phyloP scores from a whole-genome alignment of 1,140 invertebrate genomes.

The Scaptomyza graminum region DNA sequence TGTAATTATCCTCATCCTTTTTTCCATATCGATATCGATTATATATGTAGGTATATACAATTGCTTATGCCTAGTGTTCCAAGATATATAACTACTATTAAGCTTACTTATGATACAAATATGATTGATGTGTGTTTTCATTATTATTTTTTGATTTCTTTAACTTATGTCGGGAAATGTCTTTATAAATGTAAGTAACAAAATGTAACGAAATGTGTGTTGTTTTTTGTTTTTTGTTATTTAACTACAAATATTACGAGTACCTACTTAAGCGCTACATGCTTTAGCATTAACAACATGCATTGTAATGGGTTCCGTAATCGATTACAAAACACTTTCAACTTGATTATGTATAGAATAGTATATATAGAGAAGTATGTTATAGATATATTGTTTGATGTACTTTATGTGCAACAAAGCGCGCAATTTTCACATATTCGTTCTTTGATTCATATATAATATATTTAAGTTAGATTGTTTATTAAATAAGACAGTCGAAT shows the following conservation, averaged over 20 bases:
- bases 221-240: too few relatives aligned
- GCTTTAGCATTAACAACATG: slow-evolving; percentile 79
- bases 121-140: slow-evolving; percentile 22
- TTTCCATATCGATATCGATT: slow-evolving; percentile 7
- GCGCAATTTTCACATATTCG: slow-evolving; percentile 8
- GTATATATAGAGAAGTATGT: background rate
- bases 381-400: slow-evolving; percentile 1
- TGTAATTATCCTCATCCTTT: slow-evolving; percentile 14
- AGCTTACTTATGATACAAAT: slow-evolving; percentile 35
- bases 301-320: slow-evolving; percentile 49
- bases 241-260: slow-evolving; percentile 64
- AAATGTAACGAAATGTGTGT: slow-evolving; percentile 55
- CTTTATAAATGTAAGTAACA: slow-evolving; percentile 80
- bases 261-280: slow-evolving; percentile 81
- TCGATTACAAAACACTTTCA: slow-evolving; percentile 28
- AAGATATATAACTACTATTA: slow-evolving; percentile 5
- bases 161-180: slow-evolving; percentile 13
- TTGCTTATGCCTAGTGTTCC: slow-evolving; percentile 25
- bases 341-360: background rate
- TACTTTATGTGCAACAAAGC: slow-evolving; percentile 40
- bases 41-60: slow-evolving; percentile 19
- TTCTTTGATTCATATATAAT: slow-evolving; percentile 12
- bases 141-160: background rate
- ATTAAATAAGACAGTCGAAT: slow-evolving; percentile 19
- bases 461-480: background rate